These are phyloP conservation scores for Metridium senile DNA, from an alignment of 92 coral and sea anemone species.

Conservation along the genomic window DNA sequence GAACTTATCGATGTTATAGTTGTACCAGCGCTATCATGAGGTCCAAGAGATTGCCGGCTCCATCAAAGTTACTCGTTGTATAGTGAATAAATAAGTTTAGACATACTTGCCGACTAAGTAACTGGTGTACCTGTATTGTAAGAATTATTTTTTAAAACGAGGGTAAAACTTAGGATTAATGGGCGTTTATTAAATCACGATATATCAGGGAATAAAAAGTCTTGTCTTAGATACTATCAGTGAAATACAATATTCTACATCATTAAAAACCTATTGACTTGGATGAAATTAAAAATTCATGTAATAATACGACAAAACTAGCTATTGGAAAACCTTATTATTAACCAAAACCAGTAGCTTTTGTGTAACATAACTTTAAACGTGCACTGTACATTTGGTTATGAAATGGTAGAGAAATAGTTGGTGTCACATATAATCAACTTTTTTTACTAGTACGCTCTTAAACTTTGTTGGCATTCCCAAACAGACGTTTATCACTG, in stretches of 20 bases:
- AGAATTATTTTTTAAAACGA: neutral
- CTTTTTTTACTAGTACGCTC: too few relatives aligned
- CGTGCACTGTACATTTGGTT: neutral
- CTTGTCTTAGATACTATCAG: too few relatives aligned
- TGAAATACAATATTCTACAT: too few relatives aligned
- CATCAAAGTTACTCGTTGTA: neutral
- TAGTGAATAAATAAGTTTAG: neutral
- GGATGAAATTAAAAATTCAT: conserved; percentile 2
- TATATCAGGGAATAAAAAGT: neutral
- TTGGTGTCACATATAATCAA: too few relatives aligned
- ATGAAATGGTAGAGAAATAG: too few relatives aligned
- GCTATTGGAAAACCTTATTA: neutral
- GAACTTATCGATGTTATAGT: too few relatives aligned
- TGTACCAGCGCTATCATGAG: too few relatives aligned
- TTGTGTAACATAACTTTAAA: neutral
- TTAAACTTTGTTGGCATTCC: too few relatives aligned
- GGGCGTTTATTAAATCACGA: neutral
- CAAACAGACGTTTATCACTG: too few relatives aligned
- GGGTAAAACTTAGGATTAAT: neutral
- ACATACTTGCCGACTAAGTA: neutral
- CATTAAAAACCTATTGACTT: neutral
- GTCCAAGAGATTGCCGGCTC: too few relatives aligned
- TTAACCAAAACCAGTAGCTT: neutral
- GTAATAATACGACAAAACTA: neutral
- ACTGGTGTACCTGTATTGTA: neutral